Base-by-base conservation (phyloP, 23 tunicate species). In the Styela clava region DNA sequence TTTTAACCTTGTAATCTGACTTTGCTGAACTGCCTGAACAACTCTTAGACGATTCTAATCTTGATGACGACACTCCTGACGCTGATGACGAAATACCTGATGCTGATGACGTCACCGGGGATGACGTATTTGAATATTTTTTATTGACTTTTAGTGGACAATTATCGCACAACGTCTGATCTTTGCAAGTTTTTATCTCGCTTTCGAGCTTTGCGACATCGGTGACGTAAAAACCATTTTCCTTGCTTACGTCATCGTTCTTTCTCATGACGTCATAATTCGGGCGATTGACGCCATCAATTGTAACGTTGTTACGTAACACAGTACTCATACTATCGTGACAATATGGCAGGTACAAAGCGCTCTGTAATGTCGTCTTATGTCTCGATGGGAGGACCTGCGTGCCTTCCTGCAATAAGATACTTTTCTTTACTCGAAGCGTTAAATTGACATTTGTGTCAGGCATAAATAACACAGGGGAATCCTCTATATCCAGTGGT, bases 291-390 rank as follows among this genome's bases (percentile, higher is more conserved):
- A 61, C n/a, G 64, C n/a, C 1, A 23, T 61, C n/a, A 23, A 21
- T n/a, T 61, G 64, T 61, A 22, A 22, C n/a, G 64, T 25, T 67
- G 71, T 67, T 27, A 25, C 31, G 24, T 67, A 67, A 1, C 16
- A 67, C 71, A 67, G 1, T 67, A 25, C 31, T 27, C 31, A 29
- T 27, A 25, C 31, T 67, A 29, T 29, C 71, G 22, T 25, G 31
- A 1, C 32, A 67, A 24, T 29, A 25, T 18, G 71, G 71, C 31
- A 67, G 71, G 22, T 67, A 25, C 30, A 67, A 29, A 27, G 71
- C 71, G 31, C 71, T 67, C 2, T 25, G 71, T 29, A 67, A 67
- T 18, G 71, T 67, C 16, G 71, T 67, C 22, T 67, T 67, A 29
- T 67, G 71, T 27, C 71, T 67, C 16, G 31, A 18, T 22, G 71